Evolutionary conservation across 2,113 vertebrate species (phyloP).

Genomic region (Pituophis catenifer): DNA sequence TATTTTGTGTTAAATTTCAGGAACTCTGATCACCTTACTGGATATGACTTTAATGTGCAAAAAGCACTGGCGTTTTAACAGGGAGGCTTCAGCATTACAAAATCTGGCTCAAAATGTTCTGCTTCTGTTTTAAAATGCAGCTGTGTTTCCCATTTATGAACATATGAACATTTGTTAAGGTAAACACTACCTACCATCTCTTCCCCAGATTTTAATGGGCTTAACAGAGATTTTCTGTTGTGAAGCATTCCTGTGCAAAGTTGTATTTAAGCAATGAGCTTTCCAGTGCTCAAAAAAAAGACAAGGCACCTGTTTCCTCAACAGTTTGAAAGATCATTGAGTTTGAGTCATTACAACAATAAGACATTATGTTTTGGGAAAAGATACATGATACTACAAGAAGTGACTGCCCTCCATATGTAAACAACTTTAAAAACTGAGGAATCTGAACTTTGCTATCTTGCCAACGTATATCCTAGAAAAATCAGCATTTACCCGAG

Average conservation of each 20-base stretch:
- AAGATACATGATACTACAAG: background rate
- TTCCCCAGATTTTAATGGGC: background rate
- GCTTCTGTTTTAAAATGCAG: slow-evolving; percentile 42
- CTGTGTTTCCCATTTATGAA: slow-evolving; percentile 43
- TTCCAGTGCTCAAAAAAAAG: slow-evolving; percentile 9
- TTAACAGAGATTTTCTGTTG: slow-evolving; percentile 9
- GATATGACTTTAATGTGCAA: background rate
- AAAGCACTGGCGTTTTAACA: background rate
- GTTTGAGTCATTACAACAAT: slow-evolving; percentile 22
- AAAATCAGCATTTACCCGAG: background rate
- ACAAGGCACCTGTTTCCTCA: slow-evolving; percentile 35
- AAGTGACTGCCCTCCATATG: background rate
- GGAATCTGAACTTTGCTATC: background rate
- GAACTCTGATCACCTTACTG: background rate
- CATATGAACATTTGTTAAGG: slow-evolving; percentile 20
- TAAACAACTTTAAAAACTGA: slow-evolving; percentile 25
- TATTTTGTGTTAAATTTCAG: background rate
- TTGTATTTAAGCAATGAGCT: background rate
- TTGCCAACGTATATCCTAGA: background rate
- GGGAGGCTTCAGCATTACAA: background rate
- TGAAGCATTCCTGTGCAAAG: slow-evolving; percentile 3
- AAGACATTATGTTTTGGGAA: slow-evolving; percentile 7
- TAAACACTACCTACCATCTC: background rate
- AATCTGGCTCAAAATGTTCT: background rate
- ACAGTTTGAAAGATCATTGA: slow-evolving; percentile 40